These are phyloP conservation scores for Hipposideros larvatus DNA, from an alignment of 2,797 vertebrate species.

Conservation along the genomic window DNA sequence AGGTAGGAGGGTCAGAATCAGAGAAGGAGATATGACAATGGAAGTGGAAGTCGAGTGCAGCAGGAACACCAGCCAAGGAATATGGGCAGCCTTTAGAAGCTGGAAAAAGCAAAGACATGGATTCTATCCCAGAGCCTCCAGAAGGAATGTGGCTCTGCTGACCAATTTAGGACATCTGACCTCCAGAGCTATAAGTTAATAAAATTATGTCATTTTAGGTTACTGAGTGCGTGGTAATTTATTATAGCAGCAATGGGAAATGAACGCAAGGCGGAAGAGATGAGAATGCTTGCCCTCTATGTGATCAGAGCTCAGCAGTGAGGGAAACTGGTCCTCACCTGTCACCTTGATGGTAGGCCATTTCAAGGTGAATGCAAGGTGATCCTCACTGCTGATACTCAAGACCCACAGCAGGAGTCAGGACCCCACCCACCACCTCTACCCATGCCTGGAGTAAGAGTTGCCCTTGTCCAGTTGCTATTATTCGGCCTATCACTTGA, in stretches of 20 bases:
- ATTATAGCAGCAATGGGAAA: background rate
- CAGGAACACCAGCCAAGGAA: background rate
- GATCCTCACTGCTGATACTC: background rate
- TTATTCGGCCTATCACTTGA: background rate
- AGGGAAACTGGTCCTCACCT: background rate
- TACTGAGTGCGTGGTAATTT: background rate
- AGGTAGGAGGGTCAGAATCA: background rate
- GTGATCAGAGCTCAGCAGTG: background rate
- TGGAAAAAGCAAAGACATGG: background rate
- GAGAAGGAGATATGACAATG: background rate
- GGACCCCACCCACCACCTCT: fast-evolving
- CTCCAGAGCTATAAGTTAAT: background rate
- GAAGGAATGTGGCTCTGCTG: background rate
- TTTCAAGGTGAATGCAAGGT: background rate
- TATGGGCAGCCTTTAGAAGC: no score
- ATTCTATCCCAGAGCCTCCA: background rate
- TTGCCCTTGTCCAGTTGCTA: fast-evolving
- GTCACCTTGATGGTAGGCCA: background rate
- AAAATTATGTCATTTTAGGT: background rate
- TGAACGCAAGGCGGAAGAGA: background rate
- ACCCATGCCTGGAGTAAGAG: background rate
- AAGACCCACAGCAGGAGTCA: background rate
- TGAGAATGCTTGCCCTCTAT: background rate
- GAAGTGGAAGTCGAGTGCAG: background rate
- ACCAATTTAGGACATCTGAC: background rate